Evolutionary conservation across 2,797 vertebrate species (phyloP), one percentile per base, ranked within the genome.

Genomic region (Enteromius viviparus): DNA sequence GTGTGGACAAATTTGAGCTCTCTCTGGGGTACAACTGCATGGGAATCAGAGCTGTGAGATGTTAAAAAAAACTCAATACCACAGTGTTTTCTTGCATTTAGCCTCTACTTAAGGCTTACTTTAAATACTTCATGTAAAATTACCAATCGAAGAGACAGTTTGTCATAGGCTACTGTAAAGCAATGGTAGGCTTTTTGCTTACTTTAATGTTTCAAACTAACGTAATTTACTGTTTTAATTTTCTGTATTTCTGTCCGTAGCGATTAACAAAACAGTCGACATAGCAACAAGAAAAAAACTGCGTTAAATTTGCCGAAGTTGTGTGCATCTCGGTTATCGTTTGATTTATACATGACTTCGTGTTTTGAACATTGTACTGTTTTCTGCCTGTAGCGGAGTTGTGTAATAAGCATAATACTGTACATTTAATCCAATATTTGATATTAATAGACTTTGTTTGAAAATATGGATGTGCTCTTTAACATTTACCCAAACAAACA

Each of bases 401-500:
- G 7, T 37, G 3, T 72, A 74, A 51, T 34, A 19, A 32, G 5
- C 17, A 34, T 34, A 37, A 4, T 34, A 32, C 29, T 71, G 15
- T 17, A 53, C 29, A 21, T 49, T 26, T 0, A 81, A 40, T 66
- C 3, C 11, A 34, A 21, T 76, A 55, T 64, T 37, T 58, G 26
- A 42, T 34, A 80, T 19, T 12, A 58, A 23, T 17, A 55, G 8
- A 82, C 65, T 23, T 23, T 34, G 21, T 77, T 70, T 21, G 21
- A 40, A 34, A 78, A 32, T 42, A 81, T 12, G 23, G 1, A 42
- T 42, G 40, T 78, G 66, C 53, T 26, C 53, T 26, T 78, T 70
- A 62, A 71, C 65, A 62, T 83, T 51, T 71, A 78, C 65, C 37
- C 19, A 83, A 77, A 82, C 62, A 40, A 82, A 83, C 40, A 70